Conservation (phyloP, 2,888 invertebrate species). For the Syritta pipiens region DNA sequence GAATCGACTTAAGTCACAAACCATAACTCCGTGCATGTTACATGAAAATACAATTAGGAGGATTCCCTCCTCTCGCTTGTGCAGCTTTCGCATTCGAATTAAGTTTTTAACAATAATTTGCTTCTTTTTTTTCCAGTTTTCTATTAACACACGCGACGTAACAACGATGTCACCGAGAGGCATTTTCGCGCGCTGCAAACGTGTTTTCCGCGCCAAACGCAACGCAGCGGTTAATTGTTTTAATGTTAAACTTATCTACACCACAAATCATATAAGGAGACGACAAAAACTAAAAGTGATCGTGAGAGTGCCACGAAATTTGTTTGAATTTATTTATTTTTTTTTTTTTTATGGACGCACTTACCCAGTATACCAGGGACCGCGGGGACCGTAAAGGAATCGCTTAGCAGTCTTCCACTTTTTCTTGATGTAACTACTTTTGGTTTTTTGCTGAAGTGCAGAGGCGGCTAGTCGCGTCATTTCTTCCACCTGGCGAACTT, state of each 20-base stretch:
- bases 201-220: constrained; percentile 6
- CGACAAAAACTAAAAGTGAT: too few relatives aligned
- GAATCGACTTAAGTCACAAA: constrained; percentile 2
- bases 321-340: too few relatives aligned
- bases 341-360: constrained; percentile 66
- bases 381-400: constrained; percentile 81
- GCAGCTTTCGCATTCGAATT: too few relatives aligned
- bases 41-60: background rate
- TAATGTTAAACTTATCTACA: constrained; percentile 28
- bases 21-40: constrained; percentile 7
- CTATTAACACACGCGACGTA: background rate
- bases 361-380: constrained; percentile 80
- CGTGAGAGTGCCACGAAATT: too few relatives aligned
- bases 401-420: constrained; percentile 82
- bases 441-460: constrained; percentile 80
- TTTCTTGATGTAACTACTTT: constrained; percentile 80
- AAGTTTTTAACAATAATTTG: too few relatives aligned
- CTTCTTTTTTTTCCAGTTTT: too few relatives aligned
- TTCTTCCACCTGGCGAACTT: constrained; percentile 80
- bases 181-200: constrained; percentile 30
- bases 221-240: constrained; percentile 33
- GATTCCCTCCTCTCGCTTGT: too few relatives aligned
- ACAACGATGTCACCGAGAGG: constrained; percentile 30
- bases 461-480: constrained; percentile 80
- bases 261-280: too few relatives aligned